Evolutionary conservation across 2,888 invertebrate genomes (phyloP), one percentile per base, ranked within the genome.

Genomic region (Aphidoletes aphidimyza): DNA sequence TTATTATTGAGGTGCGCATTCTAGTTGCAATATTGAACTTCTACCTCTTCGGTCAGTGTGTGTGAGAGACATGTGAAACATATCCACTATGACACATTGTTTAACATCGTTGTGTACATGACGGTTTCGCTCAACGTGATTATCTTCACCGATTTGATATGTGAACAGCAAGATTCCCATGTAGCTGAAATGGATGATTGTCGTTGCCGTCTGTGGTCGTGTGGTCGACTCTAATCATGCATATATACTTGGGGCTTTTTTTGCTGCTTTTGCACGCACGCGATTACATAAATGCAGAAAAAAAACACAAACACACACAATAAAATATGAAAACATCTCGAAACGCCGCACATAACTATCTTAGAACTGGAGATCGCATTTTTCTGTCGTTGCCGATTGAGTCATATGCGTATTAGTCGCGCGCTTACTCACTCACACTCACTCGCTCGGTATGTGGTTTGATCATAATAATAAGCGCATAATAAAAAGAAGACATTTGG

Each of bases 21-120:
- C 0, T 54, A 22, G 54, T 34, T 54, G 54, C 54, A 14, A 3
- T 17, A 11, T 54, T 69, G 69, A 69, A 69, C 69, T 69, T 69
- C 69, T 69, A 69, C 69, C 69, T 69, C 69, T 54, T 54, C n/a
- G 69, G 69, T 69, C 69, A 69, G 17, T 69, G 34, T 69, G 69
- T 69, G 69, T 30, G 14, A n/a, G n/a, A n/a, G n/a, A n/a, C n/a
- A n/a, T n/a, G n/a, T n/a, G n/a, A n/a, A n/a, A n/a, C n/a, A 69
- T 30, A 69, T 30, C 30, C 69, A 54, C 22, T 54, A 54, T 54
- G 54, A 54, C 54, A 69, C 69, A 69, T 69, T 69, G 69, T 69
- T 42, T 69, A 30, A 69, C 69, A 69, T 69, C 69, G n/a, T 30
- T 69, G 30, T 69, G 30, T 30, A 30, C 34, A 30, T 69, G 69